phyloP scores from a whole-genome alignment of 2,797 vertebrate genomes.

The Anabas testudineus region DNA sequence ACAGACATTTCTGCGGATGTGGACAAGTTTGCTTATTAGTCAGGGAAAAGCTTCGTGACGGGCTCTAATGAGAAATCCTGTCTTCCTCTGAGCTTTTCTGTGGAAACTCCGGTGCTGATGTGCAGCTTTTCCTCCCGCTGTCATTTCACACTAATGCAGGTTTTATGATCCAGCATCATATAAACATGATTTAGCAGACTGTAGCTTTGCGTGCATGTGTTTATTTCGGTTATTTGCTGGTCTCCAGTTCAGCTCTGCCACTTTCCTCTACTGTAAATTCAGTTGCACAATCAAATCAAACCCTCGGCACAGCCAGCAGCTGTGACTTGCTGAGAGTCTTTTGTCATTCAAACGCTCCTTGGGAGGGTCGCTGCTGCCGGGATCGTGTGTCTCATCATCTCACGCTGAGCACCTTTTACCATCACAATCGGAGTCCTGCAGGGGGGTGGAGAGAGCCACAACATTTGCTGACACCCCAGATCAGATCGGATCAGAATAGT shows the following conservation, averaged over 20 bases:
- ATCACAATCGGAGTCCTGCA: conserved; percentile 76
- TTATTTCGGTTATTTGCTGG: not conserved
- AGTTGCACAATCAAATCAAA: conserved; percentile 29
- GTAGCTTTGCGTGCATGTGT: too few relatives aligned
- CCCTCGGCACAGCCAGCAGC: conserved; percentile 55
- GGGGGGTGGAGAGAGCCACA: conserved; percentile 7
- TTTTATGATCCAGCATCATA: too few relatives aligned
- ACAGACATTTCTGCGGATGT: conserved; percentile 25
- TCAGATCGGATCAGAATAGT: not conserved
- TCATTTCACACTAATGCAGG: too few relatives aligned
- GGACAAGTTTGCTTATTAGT: conserved; percentile 62
- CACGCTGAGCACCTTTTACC: conserved; percentile 79
- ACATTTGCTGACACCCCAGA: conserved; percentile 11
- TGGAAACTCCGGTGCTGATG: conserved; percentile 19
- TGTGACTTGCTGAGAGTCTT: conserved; percentile 68
- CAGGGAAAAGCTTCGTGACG: conserved; percentile 42
- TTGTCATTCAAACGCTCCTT: conserved; percentile 76
- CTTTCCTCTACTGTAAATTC: conserved; percentile 27
- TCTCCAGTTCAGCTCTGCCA: not conserved
- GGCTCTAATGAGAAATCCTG: conserved; percentile 14
- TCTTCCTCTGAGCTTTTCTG: conserved; percentile 12
- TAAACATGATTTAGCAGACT: too few relatives aligned
- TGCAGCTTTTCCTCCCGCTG: too few relatives aligned
- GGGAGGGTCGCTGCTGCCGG: conserved; percentile 72
- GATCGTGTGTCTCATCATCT: conserved; percentile 77